Conservation (phyloP, 1,140 invertebrate genomes). For the Listronotus oregonensis region DNA sequence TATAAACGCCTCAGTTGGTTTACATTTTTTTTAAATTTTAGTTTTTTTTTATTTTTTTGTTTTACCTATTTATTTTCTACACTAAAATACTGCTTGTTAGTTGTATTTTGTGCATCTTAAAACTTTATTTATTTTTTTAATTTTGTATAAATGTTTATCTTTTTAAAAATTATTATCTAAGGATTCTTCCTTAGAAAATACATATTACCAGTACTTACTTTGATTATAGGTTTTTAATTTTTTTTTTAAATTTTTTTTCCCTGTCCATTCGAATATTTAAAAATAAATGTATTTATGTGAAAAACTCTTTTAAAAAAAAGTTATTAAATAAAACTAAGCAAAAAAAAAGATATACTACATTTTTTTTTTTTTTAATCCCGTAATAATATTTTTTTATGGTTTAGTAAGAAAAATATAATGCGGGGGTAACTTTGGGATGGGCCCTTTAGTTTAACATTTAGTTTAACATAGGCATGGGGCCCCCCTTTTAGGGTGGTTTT, state of each 20-base stretch:
- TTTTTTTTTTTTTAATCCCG: not conserved
- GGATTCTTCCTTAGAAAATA: not conserved
- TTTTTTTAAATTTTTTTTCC: conserved; percentile 2
- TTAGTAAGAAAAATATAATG: no score
- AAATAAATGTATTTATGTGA: conserved; percentile 15
- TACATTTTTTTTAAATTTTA: no score
- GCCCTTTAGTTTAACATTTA: no score
- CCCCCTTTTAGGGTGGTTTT: no score
- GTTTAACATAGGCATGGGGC: no score
- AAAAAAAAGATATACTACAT: not conserved
- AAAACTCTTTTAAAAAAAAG: conserved; percentile 9
- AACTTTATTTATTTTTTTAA: conserved; percentile 7
- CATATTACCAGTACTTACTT: not conserved
- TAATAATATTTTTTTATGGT: no score
- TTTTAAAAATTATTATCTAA: not conserved
- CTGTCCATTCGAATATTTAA: conserved; percentile 9
- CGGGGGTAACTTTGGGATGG: no score
- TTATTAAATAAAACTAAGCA: conserved; percentile 17
- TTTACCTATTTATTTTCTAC: no score
- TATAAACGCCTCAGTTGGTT: no score
- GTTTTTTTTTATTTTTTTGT: no score
- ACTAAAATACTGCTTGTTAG: no score
- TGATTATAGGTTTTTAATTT: not conserved
- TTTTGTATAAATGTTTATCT: conserved; percentile 2
- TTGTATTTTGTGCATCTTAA: conserved; percentile 1